A percentile compares a stretch with the other conserved stretches of the same genome.
These are phyloP conservation scores for Hemicrepidius hirtus DNA, from an alignment of 2,888 invertebrate species.

Conservation along the genomic window DNA sequence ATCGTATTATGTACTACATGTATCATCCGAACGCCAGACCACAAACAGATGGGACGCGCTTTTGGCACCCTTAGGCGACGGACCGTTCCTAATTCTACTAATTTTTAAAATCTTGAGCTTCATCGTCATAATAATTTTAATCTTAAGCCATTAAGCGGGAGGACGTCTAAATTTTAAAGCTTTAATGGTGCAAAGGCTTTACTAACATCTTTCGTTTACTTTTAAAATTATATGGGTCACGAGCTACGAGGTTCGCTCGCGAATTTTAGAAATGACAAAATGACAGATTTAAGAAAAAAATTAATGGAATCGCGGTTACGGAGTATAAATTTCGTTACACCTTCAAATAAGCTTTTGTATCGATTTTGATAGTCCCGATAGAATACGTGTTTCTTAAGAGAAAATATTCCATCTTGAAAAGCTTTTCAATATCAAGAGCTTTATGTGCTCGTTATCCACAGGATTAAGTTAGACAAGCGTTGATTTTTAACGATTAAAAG, in stretches of 20 bases:
- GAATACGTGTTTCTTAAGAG: neutral
- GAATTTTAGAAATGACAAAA: conserved; percentile 3
- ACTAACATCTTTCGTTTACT: conserved; percentile 26
- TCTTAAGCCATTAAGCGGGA: conserved; percentile 17
- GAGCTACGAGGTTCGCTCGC: neutral
- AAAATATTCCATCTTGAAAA: conserved; percentile 6
- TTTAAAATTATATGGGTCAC: conserved; percentile 25
- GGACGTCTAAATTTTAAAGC: conserved; percentile 16
- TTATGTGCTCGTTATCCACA: conserved; percentile 19
- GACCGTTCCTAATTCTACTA: neutral
- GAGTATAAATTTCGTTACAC: conserved; percentile 17
- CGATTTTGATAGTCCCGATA: conserved; percentile 3
- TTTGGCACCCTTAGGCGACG: conserved; percentile 11
- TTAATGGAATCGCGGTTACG: conserved; percentile 13
- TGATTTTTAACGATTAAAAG: conserved; percentile 11
- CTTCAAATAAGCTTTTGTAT: conserved; percentile 16
- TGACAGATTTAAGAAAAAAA: conserved; percentile 26
- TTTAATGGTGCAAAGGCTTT: conserved; percentile 25
- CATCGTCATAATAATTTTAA: conserved; percentile 7
- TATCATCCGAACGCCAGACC: conserved; percentile 24
- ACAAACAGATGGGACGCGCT: conserved; percentile 30
- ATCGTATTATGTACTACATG: conserved; percentile 29
- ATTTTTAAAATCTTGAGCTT: neutral
- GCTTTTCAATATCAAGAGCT: conserved; percentile 19
- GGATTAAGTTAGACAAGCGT: conserved; percentile 24